These are phyloP conservation scores for Scolopax mira DNA, from an alignment of 2,113 vertebrate genomes.

Conservation along the genomic window DNA sequence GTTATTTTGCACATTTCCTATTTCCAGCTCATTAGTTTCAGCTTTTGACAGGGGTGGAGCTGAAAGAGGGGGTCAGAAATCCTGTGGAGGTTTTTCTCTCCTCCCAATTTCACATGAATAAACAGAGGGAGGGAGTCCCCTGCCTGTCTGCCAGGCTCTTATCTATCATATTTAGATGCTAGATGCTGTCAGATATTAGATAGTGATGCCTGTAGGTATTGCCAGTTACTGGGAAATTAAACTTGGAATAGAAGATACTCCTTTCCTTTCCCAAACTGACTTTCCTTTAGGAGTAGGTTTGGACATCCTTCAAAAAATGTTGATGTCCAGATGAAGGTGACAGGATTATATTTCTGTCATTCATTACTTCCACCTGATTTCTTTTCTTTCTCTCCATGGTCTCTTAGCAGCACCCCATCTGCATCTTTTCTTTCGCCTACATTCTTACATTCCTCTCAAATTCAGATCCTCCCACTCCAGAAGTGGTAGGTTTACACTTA, in stretches of 20 bases:
- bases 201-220: conserved; percentile 54
- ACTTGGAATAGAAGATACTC: not conserved
- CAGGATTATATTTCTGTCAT: not conserved
- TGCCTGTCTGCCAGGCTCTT: conserved; percentile 59
- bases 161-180: conserved; percentile 70
- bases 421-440: not conserved
- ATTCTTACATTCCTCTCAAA: not conserved
- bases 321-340: conserved; percentile 4
- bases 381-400: not conserved
- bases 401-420: not conserved
- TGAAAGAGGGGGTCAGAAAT: conserved; percentile 52
- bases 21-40: conserved; percentile 67
- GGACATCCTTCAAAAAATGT: not conserved
- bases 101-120: conserved; percentile 66
- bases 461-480: not conserved
- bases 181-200: conserved; percentile 61
- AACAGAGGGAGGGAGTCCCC: conserved; percentile 65
- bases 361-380: not conserved
- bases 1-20: conserved; percentile 53
- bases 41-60: conserved; percentile 69
- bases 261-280: not conserved
- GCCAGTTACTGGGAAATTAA: conserved; percentile 55
- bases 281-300: not conserved
- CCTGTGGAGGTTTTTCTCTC: conserved; percentile 65
- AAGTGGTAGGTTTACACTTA: not conserved